These are phyloP conservation scores for Nasonia vitripennis DNA, from an alignment of 1,140 invertebrate species.

Conservation along the genomic window DNA sequence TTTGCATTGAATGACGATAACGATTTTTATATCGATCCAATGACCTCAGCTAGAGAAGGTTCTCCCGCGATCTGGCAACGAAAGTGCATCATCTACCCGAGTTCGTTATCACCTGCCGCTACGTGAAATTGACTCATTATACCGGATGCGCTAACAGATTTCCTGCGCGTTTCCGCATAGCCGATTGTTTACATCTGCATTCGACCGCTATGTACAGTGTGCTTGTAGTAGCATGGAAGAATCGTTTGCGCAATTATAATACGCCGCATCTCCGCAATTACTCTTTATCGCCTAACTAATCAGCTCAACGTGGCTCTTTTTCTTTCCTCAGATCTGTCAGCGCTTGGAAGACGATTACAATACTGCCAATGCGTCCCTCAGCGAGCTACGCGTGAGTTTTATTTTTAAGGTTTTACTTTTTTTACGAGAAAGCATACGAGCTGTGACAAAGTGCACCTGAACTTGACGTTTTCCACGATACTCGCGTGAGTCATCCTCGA, in stretches of 20 bases:
- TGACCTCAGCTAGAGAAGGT: background rate
- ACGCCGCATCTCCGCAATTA: background rate
- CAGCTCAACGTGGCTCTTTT: constrained; percentile 33
- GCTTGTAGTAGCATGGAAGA: background rate
- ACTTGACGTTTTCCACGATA: background rate
- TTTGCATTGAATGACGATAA: background rate
- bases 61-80: background rate
- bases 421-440: no score
- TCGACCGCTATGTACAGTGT: background rate
- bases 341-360: constrained; percentile 90
- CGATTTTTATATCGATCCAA: background rate
- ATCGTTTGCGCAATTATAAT: background rate
- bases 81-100: background rate
- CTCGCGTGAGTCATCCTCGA: background rate
- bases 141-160: background rate
- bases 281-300: constrained; percentile 20
- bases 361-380: constrained; percentile 77
- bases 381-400: constrained; percentile 77
- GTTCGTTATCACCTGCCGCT: constrained; percentile 10
- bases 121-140: constrained; percentile 17
- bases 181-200: constrained; percentile 8
- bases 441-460: no score
- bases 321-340: constrained; percentile 84
- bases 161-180: constrained; percentile 15
- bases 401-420: constrained; percentile 3